These are phyloP conservation scores for Alethe diademata DNA, from an alignment of 2,113 vertebrate genomes.

Conservation along the genomic window DNA sequence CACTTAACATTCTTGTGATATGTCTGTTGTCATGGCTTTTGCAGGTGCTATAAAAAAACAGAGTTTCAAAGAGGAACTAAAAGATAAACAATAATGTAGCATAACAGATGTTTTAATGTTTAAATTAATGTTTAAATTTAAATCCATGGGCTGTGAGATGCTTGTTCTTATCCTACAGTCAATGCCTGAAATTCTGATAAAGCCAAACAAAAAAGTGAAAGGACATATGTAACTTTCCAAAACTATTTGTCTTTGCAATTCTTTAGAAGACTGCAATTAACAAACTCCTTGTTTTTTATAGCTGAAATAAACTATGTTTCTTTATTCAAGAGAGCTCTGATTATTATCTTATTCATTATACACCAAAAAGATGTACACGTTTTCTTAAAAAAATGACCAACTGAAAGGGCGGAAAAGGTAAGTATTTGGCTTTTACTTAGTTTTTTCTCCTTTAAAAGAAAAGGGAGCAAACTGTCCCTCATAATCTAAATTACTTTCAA, in stretches of 20 bases:
- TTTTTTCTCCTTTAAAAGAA: not conserved
- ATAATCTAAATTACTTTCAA: not conserved
- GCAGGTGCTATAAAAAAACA: not conserved
- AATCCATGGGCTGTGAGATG: not conserved
- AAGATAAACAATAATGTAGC: not conserved
- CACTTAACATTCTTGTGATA: not conserved
- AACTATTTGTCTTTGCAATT: not conserved
- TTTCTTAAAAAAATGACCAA: not conserved
- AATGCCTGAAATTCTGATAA: not conserved
- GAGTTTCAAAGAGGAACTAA: not conserved
- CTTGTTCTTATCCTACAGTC: not conserved
- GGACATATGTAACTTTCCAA: not conserved
- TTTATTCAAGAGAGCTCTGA: not conserved
- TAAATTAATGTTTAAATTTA: not conserved
- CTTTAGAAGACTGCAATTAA: not conserved
- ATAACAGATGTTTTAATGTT: not conserved
- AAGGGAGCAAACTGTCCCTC: not conserved
- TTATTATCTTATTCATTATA: not conserved
- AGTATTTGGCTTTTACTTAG: not conserved
- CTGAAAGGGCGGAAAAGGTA: not conserved
- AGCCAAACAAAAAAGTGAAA: not conserved
- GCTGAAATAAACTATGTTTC: not conserved
- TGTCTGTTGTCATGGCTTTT: not conserved
- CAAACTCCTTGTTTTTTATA: not conserved
- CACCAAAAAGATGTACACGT: not conserved